A percentile compares a stretch with the other conserved stretches of the same genome.
Conservation (phyloP, 1,140 invertebrate species). For the Megathymus violae region DNA sequence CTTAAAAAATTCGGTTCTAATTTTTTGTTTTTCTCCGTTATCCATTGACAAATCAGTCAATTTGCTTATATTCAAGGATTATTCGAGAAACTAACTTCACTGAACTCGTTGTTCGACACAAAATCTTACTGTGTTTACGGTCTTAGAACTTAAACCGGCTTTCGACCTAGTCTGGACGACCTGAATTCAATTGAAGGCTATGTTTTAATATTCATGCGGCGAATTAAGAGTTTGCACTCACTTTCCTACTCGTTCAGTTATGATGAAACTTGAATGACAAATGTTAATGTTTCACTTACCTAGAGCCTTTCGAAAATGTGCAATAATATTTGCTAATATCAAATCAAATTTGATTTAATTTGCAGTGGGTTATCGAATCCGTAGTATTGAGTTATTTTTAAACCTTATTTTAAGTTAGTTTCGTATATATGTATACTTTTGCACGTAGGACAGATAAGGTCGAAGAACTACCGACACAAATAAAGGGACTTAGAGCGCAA, state of each 20-base stretch:
- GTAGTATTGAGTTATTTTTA: not conserved
- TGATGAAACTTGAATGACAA: not conserved
- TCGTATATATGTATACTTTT: too few species aligned
- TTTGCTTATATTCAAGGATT: too few species aligned
- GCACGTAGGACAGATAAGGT: too few species aligned
- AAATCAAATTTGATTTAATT: not conserved
- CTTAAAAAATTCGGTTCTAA: too few species aligned
- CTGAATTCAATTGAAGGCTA: slow-evolving; percentile 17
- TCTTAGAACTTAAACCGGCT: slow-evolving; percentile 9
- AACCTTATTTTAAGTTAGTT: too few species aligned
- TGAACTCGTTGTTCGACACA: too few species aligned
- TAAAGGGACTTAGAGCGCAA: too few species aligned
- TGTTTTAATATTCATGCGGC: slow-evolving; percentile 18
- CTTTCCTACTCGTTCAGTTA: slow-evolving; percentile 2
- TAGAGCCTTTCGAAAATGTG: not conserved
- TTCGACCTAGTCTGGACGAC: slow-evolving; percentile 10
- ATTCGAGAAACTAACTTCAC: too few species aligned
- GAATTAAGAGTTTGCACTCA: slow-evolving; percentile 9
- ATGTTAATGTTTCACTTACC: not conserved
- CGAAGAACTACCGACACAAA: too few species aligned
- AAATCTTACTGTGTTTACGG: not conserved
- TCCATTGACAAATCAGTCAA: too few species aligned
- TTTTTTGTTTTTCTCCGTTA: too few species aligned
- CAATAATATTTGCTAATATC: not conserved
- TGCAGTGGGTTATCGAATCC: not conserved